phyloP scores from a whole-genome alignment of 2,797 vertebrate species.

The Microctenopoma lineatum region DNA sequence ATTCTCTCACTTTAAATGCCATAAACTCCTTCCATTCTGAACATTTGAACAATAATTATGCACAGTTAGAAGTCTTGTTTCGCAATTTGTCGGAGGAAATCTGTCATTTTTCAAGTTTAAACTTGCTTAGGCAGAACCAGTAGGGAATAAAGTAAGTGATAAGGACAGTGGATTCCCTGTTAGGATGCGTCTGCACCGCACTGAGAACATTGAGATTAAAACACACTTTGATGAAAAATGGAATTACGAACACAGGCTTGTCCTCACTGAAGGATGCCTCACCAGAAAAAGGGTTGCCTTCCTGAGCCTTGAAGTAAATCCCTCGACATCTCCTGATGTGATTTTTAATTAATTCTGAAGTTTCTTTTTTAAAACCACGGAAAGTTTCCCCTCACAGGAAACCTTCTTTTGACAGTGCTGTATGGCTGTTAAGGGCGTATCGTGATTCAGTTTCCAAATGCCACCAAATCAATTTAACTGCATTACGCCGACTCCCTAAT shows the following conservation, averaged over 20 bases:
- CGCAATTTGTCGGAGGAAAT: constrained; percentile 41
- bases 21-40: neutral
- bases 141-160: constrained; percentile 63
- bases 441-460: constrained; percentile 45
- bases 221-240: constrained; percentile 82
- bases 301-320: constrained; percentile 79
- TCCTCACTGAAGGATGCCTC: constrained; percentile 71
- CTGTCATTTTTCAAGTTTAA: constrained; percentile 49
- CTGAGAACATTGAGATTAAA: constrained; percentile 77
- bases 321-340: constrained; percentile 78
- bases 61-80: constrained; percentile 43
- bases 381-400: constrained; percentile 63
- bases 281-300: constrained; percentile 63
- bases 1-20: constrained; percentile 24
- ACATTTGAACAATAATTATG: constrained; percentile 51
- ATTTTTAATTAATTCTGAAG: constrained; percentile 82
- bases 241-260: constrained; percentile 77
- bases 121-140: constrained; percentile 52
- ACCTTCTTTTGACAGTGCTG: constrained; percentile 34
- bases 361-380: constrained; percentile 62
- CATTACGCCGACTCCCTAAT: constrained; percentile 4
- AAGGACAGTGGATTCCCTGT: constrained; percentile 64
- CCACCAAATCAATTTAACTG: constrained; percentile 40
- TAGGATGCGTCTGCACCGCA: constrained; percentile 66
- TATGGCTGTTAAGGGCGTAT: constrained; percentile 57